phyloP scores from a whole-genome alignment of 2,888 invertebrate genomes.

The Heteromyza rotundicornis region DNA sequence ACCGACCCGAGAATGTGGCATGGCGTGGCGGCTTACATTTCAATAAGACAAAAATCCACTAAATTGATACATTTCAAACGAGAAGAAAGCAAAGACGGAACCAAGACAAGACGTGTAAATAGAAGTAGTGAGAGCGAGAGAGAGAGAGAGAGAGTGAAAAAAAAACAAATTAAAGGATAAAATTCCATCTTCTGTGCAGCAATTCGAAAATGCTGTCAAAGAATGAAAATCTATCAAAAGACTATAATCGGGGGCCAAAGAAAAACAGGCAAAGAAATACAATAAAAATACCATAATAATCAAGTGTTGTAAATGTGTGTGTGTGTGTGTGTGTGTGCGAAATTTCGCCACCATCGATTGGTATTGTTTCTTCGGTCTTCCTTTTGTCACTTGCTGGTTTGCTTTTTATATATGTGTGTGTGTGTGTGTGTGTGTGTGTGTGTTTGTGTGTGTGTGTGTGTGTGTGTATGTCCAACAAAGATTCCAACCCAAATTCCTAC shows the following conservation, averaged over 20 bases:
- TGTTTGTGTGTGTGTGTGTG: not conserved
- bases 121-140: no score
- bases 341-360: not conserved
- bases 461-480: conserved; percentile 6
- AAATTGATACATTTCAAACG: conserved; percentile 1
- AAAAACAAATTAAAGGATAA: not conserved
- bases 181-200: not conserved
- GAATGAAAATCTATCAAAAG: not conserved
- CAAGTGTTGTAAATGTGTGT: not conserved
- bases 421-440: not conserved
- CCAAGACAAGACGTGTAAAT: no score
- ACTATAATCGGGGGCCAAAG: not conserved
- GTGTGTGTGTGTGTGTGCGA: not conserved
- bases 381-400: not conserved
- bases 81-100: not conserved
- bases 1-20: no score
- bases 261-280: not conserved
- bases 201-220: not conserved
- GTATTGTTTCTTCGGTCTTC: not conserved
- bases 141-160: no score
- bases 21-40: not conserved
- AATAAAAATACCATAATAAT: conserved; percentile 1
- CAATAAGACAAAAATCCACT: not conserved
- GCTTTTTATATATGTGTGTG: not conserved
- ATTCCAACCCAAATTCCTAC: conserved; percentile 34